phyloP scores from a whole-genome alignment of 2,888 invertebrate species.

The Meiosimyza platycephala region DNA sequence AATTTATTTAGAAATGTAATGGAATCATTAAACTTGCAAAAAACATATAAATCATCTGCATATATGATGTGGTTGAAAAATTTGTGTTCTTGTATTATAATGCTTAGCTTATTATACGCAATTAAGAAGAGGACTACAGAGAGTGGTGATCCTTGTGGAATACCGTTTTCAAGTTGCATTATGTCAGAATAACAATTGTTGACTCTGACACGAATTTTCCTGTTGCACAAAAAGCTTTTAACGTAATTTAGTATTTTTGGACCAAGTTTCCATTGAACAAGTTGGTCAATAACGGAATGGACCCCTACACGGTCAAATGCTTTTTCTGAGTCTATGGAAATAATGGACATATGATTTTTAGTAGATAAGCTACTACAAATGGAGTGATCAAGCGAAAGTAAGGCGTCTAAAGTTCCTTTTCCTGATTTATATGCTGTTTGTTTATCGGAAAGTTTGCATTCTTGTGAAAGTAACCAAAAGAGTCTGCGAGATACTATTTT shows the following conservation, averaged over 20 bases:
- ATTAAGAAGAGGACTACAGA: conserved; percentile 29
- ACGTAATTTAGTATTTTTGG: conserved; percentile 34
- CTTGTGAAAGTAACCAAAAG: conserved; percentile 39
- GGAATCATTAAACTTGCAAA: too few species aligned
- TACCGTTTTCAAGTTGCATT: neutral
- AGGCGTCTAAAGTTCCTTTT: conserved; percentile 26
- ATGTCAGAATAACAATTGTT: neutral
- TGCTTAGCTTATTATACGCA: conserved; percentile 21
- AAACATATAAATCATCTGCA: conserved; percentile 34
- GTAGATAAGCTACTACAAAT: conserved; percentile 30
- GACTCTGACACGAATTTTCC: conserved; percentile 24
- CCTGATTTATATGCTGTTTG: conserved; percentile 36
- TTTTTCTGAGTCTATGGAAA: conserved; percentile 34
- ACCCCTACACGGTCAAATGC: conserved; percentile 32
- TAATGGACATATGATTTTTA: conserved; percentile 35
- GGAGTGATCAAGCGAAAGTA: conserved; percentile 40
- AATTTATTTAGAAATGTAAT: too few species aligned
- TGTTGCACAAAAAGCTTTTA: conserved; percentile 30
- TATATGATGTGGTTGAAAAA: neutral
- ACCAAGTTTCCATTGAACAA: conserved; percentile 33
- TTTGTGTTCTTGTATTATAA: conserved; percentile 3
- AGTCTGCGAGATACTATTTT: conserved; percentile 38
- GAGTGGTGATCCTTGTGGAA: neutral
- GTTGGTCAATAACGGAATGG: conserved; percentile 28
- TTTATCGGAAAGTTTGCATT: conserved; percentile 33